Evolutionary conservation across 2,888 invertebrate species (phyloP), one percentile per base, ranked within the genome.

Genomic region (Rambutsinella grinnellia): DNA sequence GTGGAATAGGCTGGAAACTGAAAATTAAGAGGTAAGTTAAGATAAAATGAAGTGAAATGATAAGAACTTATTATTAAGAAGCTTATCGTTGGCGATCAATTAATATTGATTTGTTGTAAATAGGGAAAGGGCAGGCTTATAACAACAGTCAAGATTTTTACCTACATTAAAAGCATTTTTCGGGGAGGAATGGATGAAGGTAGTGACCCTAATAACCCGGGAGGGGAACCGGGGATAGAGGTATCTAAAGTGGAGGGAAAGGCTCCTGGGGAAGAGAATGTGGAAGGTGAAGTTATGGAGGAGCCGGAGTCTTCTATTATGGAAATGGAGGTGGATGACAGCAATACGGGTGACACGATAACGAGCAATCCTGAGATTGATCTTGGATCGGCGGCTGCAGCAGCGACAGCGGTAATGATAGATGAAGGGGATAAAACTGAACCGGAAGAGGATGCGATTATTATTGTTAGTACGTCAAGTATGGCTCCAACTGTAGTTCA

Each of bases 301-400:
- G 53, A 27, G 3, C 24, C 21, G 54, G 63, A 71, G 23, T 13
- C 51, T 15, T 70, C 70, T 2, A 72, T 74, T 19, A 68, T 75
- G 17, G 75, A 75, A 68, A 75, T 75, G 75, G 75, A 75, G 27
- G 62, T 75, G 2, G 75, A 75, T 27, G 75, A 75, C 57, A 75
- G 75, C 51, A 75, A 75, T 28, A 75, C 75, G 0, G 75, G 75
- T 8, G 75, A 75, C 19, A 75, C 75, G 10, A 67, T 75, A 19
- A 75, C 75, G 0, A 75, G 75, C 23, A 75, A 75, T 57, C 75
- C 75, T 10, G 75, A 75, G 51, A 75, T 75, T n/a, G 75, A 75
- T 47, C 27, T 62, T 46, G 75, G 75, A 8, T 68, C 62, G 23
- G 75, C 75, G n/a, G 75, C 75, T 1, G 68, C 67, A 3, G 75